Conservation (phyloP, 2,113 vertebrate species). For the Mesoclemmys tuberculata region DNA sequence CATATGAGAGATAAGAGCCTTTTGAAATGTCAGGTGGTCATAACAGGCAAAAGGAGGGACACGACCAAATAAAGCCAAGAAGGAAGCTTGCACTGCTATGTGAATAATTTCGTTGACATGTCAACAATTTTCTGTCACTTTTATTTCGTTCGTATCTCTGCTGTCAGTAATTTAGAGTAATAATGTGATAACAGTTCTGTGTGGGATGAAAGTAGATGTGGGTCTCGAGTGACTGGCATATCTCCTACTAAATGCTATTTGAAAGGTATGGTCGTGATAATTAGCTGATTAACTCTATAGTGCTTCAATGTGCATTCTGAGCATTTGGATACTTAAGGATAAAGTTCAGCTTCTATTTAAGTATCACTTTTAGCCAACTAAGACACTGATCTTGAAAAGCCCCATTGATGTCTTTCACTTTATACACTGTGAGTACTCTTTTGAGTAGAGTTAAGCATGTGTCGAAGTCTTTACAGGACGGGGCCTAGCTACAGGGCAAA, state of each 20-base stretch:
- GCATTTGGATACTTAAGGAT: neutral
- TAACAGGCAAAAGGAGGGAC: neutral
- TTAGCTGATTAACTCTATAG: neutral
- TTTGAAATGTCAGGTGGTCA: neutral
- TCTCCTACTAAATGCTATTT: neutral
- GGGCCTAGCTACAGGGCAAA: neutral
- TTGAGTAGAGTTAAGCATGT: neutral
- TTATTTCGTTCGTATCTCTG: neutral
- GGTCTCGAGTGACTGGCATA: neutral
- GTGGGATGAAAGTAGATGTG: neutral
- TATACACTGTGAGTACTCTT: neutral
- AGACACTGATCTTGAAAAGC: neutral
- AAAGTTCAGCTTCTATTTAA: neutral
- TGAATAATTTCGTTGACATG: neutral
- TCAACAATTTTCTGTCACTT: neutral
- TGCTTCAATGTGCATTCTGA: neutral
- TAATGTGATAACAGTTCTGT: neutral
- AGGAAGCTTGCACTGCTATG: neutral
- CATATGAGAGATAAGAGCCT: neutral
- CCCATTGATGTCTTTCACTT: neutral
- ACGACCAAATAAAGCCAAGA: neutral
- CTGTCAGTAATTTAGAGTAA: neutral
- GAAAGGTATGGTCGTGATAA: neutral
- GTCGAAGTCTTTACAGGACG: accelerated
- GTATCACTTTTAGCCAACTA: neutral